Conservation (phyloP, 1,140 invertebrate genomes). For the Lanistes nyassanus region DNA sequence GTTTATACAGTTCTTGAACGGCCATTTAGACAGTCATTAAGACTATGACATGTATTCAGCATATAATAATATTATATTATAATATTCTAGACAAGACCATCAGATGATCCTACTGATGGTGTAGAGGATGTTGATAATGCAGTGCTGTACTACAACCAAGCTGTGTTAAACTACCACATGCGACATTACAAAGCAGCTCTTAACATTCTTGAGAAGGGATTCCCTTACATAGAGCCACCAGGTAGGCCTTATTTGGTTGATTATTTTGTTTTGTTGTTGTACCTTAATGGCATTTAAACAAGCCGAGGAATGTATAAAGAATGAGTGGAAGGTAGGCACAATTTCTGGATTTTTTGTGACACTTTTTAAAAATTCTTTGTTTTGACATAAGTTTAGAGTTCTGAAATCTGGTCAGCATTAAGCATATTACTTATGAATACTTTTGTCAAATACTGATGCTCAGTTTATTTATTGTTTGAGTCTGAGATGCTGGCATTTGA, state of each 20-base stretch:
- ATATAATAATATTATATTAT: too few species aligned
- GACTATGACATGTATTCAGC: too few species aligned
- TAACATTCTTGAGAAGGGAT: conserved; percentile 78
- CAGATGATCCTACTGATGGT: conserved; percentile 71
- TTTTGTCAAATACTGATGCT: neutral
- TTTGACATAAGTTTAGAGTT: neutral
- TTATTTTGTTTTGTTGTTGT: too few species aligned
- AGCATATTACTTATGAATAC: neutral
- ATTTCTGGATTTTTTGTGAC: too few species aligned
- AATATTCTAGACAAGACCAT: conserved; percentile 66
- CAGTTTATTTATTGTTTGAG: too few species aligned
- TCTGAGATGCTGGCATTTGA: too few species aligned
- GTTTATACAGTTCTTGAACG: too few species aligned
- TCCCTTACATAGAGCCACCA: conserved; percentile 80
- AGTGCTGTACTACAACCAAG: conserved; percentile 82
- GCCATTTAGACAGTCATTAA: too few species aligned
- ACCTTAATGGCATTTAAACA: too few species aligned
- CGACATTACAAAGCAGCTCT: conserved; percentile 81
- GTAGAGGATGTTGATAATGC: conserved; percentile 77
- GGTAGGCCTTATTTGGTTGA: conserved; percentile 65
- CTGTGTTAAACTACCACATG: conserved; percentile 82
- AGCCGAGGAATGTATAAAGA: too few species aligned
- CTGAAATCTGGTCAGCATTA: neutral
- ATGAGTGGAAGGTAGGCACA: too few species aligned
- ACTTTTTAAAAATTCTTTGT: too few species aligned